Evolutionary conservation across 2,113 vertebrate genomes (phyloP), one percentile per base, ranked within the genome.

Genomic region (Solenodon paradoxus): DNA sequence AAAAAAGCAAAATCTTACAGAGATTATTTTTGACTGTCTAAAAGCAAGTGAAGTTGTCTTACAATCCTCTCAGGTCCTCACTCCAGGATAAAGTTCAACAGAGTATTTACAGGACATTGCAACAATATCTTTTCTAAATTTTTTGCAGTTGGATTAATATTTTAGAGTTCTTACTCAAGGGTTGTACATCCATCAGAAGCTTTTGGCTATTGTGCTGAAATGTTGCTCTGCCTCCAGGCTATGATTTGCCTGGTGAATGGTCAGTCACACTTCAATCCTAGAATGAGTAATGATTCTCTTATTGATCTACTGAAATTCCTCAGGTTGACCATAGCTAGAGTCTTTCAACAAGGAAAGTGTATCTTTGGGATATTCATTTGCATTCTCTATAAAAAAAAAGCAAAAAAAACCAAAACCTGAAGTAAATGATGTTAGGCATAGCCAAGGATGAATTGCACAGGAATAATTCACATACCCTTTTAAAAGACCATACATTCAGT

Each of bases 401-500:
- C n/a, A n/a, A n/a, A n/a, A n/a, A n/a, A n/a, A n/a, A n/a, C n/a
- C 20, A 71, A 69, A 86, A 81, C 28, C 32, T 40, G 40, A 89
- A 77, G 45, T 81, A 84, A 82, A 93, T 49, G 19, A 66, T 72
- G 38, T 15, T 79, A 55, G 66, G 7, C 24, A 40, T 38, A 79
- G 63, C 45, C 74, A 90, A 74, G 16, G 7, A 61, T 19, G 85
- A 35, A 92, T 53, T 92, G 85, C 0, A 40, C 64, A 59, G 83
- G 55, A 94, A 42, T 42, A 87, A 83, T 45, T 81, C 16, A 51
- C 24, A 51, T 69, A 88, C 2, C 1, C 71, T 91, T 75, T 82
- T 45, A 95, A 86, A 13, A 94, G 71, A 88, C 84, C 83, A 71
- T 26, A 47, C 10, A 84, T 66, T 79, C 88, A 80, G 77, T 94